A percentile compares a stretch with the other conserved stretches of the same genome.
Conservation (phyloP, 2,113 vertebrate genomes). For the Toxotes jaculatrix region DNA sequence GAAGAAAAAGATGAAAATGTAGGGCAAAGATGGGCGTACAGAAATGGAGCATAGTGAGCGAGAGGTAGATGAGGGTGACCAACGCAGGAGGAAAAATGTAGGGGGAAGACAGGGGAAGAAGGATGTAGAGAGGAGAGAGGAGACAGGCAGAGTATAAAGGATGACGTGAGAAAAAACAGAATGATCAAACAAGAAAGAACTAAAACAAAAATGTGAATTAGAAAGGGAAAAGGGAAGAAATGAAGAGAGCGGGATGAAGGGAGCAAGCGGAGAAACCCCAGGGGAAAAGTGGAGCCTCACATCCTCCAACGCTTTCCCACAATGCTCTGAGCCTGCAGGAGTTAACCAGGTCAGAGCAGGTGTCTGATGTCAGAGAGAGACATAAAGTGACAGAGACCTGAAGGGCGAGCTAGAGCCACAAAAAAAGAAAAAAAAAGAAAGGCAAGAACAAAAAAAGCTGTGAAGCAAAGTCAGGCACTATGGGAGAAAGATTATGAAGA, state of each 20-base stretch:
- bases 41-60: conserved; percentile 71
- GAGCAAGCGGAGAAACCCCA: conserved; percentile 49
- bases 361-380: conserved; percentile 62
- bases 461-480: conserved; percentile 8
- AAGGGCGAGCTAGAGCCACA: conserved; percentile 35
- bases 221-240: conserved; percentile 9
- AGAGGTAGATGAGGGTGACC: conserved; percentile 57
- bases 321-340: conserved; percentile 61
- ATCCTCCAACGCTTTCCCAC: conserved; percentile 70
- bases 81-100: conserved; percentile 42
- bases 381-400: conserved; percentile 58
- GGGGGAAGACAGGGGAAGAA: conserved; percentile 22
- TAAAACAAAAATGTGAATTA: background rate
- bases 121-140: background rate
- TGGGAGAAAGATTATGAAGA: background rate
- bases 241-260: background rate
- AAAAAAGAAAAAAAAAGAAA: conserved; percentile 11
- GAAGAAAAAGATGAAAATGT: conserved; percentile 66
- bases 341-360: conserved; percentile 74
- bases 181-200: background rate
- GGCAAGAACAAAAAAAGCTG: conserved; percentile 1
- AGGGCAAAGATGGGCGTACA: conserved; percentile 70
- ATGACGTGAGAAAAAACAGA: conserved; percentile 6
- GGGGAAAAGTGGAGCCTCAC: conserved; percentile 51
- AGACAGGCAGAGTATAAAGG: background rate